A percentile compares a stretch with the other conserved stretches of the same genome.
phyloP scores from a whole-genome alignment of 2,113 vertebrate species.

The Lepus timidus region DNA sequence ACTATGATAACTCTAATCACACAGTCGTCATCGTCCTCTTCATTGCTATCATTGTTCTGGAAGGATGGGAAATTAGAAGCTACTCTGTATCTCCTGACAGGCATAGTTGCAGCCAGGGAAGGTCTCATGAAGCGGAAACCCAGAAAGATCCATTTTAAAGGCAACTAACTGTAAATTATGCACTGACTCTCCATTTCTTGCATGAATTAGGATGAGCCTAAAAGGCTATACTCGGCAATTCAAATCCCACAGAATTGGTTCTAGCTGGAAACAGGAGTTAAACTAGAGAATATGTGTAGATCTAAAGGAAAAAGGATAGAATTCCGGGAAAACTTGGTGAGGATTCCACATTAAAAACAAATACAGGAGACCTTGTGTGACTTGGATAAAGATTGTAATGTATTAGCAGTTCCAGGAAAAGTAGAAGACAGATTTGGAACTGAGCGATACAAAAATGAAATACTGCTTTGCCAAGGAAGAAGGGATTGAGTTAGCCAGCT shows the following conservation, averaged over 20 bases:
- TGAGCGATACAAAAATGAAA: slow-evolving; percentile 65
- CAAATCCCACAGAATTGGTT: slow-evolving; percentile 50
- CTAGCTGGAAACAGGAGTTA: slow-evolving; percentile 43
- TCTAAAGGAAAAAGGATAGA: slow-evolving; percentile 34
- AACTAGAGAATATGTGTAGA: slow-evolving; percentile 1
- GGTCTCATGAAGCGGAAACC: neutral
- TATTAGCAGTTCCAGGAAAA: slow-evolving; percentile 78
- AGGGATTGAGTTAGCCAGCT: slow-evolving; percentile 35
- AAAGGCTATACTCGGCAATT: slow-evolving; percentile 53
- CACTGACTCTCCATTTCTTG: neutral
- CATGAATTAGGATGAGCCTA: slow-evolving; percentile 11
- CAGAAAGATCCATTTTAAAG: slow-evolving; percentile 60
- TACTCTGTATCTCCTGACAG: neutral
- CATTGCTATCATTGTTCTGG: neutral
- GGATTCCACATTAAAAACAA: slow-evolving; percentile 70
- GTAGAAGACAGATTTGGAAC: slow-evolving; percentile 70
- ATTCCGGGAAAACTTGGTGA: slow-evolving; percentile 53
- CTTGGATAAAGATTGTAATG: slow-evolving; percentile 64
- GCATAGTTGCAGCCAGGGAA: slow-evolving; percentile 16
- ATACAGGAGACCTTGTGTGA: slow-evolving; percentile 58
- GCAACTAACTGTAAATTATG: slow-evolving; percentile 4
- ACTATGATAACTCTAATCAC: neutral
- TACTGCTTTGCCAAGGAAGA: slow-evolving; percentile 53
- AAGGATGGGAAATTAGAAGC: neutral
- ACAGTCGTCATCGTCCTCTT: no score